Conservation (phyloP, 2,888 invertebrate genomes). For the Barypeithes pellucidus region DNA sequence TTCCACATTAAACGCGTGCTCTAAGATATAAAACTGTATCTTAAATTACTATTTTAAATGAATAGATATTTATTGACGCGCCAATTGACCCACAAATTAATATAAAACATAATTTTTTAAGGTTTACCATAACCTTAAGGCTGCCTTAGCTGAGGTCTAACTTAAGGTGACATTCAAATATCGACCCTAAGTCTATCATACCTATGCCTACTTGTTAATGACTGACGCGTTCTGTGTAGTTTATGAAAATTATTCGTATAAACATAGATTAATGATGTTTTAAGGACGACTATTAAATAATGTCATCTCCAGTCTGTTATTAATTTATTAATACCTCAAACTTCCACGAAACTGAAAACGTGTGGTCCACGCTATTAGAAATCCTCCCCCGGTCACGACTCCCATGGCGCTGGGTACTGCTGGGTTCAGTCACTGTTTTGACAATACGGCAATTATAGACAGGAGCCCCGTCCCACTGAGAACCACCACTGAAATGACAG, state of each 20-base stretch:
- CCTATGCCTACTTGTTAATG: too few relatives aligned
- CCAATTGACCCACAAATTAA: too few relatives aligned
- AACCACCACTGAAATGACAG: slow-evolving; percentile 65
- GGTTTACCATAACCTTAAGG: too few relatives aligned
- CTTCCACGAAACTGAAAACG: slow-evolving; percentile 63
- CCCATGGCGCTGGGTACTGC: slow-evolving; percentile 58
- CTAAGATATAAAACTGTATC: too few relatives aligned
- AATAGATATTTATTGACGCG: too few relatives aligned
- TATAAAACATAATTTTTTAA: too few relatives aligned
- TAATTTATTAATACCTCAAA: slow-evolving; percentile 12
- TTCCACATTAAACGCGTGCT: too few relatives aligned
- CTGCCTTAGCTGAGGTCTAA: too few relatives aligned
- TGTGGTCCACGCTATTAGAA: slow-evolving; percentile 63
- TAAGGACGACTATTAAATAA: slow-evolving; percentile 15
- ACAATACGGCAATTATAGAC: slow-evolving; percentile 70
- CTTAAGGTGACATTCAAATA: too few relatives aligned
- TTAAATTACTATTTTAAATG: too few relatives aligned
- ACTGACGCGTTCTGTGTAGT: neutral
- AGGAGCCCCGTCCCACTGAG: slow-evolving; percentile 67
- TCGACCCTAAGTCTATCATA: too few relatives aligned
- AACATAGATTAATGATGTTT: slow-evolving; percentile 13
- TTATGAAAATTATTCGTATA: neutral
- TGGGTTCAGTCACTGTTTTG: slow-evolving; percentile 67
- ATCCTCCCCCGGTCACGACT: slow-evolving; percentile 39
- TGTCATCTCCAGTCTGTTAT: slow-evolving; percentile 1